Evolutionary conservation across 2,888 invertebrate species (phyloP), one percentile per base, ranked within the genome.

Genomic region (Eilema caniola): DNA sequence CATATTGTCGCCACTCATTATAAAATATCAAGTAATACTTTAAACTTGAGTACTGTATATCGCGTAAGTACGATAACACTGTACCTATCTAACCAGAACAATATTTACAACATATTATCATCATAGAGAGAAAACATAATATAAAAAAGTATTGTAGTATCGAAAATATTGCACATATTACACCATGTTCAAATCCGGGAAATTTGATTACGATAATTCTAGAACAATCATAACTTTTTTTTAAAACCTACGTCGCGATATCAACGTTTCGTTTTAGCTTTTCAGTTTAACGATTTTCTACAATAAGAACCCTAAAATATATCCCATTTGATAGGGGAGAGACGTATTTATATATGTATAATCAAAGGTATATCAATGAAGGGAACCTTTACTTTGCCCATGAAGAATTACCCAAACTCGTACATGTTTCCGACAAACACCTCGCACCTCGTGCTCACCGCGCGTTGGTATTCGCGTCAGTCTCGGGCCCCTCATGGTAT

Each of bases 401-500:
- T 14, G 23, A n/a, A 33, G 41, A 53, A 23, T 61, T 33, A 33
- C 68, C 75, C 62, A 71, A 76, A 11, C 37, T 47, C 64, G 73
- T 66, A 73, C 76, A 80, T 74, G 75, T 80, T 71, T 78, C 80
- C 72, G 78, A 79, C 69, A 80, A 77, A 71, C 66, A 72, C 70
- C 83, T 62, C n/a, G 11, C 63, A 20, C 53, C 56, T 2, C 33
- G 31, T 3, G 37, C n/a, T 90, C 89, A 90, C 73, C 88, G 89
- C 11, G 88, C 87, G 75, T 85, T 90, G 0, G 86, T 82, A 2
- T 83, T 75, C 2, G 88, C 80, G 1, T 86, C 84, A 3, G 61
- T 77, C 56, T 85, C 86, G 0, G 89, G 96, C 31, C 97, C 96
- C 85, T 97, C 97, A 87, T 98, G 98, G 88, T 97, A 98, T 85